These are phyloP conservation scores for Aegithalos caudatus DNA, from an alignment of 2,113 vertebrate genomes.

Conservation along the genomic window DNA sequence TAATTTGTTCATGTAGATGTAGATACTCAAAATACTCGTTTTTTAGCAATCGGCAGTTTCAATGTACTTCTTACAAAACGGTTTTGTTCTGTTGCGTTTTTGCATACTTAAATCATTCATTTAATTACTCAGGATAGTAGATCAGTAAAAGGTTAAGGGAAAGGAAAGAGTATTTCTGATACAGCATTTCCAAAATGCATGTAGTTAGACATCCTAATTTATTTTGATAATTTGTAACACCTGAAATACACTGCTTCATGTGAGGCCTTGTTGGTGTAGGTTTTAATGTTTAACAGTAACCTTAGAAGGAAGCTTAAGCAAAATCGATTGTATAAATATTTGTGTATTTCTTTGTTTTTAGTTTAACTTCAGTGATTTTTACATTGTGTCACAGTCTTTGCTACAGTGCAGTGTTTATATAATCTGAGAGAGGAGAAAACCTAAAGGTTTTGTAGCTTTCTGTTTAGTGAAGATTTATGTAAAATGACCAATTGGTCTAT, in stretches of 20 bases:
- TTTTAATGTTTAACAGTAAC: constrained; percentile 1
- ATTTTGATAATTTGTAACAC: neutral
- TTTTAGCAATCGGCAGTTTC: neutral
- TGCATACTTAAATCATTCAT: neutral
- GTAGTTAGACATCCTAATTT: neutral
- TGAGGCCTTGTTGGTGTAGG: neutral
- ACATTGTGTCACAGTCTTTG: neutral
- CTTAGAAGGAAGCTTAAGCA: neutral
- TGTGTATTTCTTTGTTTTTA: constrained; percentile 11
- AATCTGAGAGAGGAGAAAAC: neutral
- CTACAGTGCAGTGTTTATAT: neutral
- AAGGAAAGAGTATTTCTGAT: neutral
- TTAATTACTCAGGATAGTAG: neutral
- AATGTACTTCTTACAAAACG: neutral
- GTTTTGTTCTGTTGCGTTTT: neutral
- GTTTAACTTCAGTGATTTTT: neutral
- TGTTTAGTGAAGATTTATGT: neutral
- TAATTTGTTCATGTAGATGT: neutral
- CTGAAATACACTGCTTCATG: neutral
- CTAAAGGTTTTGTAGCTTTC: neutral
- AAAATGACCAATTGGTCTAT: neutral
- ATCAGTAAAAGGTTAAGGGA: neutral
- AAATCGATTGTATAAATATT: neutral
- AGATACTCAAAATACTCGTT: neutral
- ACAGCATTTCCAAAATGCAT: neutral